phyloP scores from a whole-genome alignment of 1,140 invertebrate species.

The Meloidogyne exigua region DNA sequence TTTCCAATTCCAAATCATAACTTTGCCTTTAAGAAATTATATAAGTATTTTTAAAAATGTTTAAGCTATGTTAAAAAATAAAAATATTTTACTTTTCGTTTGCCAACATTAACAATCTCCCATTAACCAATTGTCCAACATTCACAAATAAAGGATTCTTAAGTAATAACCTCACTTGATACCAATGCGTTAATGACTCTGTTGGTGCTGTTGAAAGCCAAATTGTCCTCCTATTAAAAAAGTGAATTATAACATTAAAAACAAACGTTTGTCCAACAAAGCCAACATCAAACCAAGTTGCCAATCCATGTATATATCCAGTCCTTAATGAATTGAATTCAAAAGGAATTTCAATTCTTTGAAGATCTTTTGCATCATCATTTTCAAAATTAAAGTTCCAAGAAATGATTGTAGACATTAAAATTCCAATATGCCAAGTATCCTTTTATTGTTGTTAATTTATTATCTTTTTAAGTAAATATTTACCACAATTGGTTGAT shows the following conservation, averaged over 20 bases:
- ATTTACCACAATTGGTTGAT: conserved; percentile 80
- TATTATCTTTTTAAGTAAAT: conserved; percentile 4
- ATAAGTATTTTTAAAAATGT: too few relatives aligned
- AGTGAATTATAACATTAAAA: conserved; percentile 12
- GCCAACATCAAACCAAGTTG: conserved; percentile 99
- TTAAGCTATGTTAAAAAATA: conserved; percentile 26
- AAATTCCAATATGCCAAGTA: conserved; percentile 96
- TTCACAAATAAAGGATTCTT: conserved; percentile 90
- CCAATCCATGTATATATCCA: conserved; percentile 91
- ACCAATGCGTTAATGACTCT: conserved; percentile 98
- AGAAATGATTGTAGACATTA: conserved; percentile 87
- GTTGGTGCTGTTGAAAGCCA: conserved; percentile 98
- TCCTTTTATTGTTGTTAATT: conserved; percentile 73
- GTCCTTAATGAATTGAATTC: conserved; percentile 88
- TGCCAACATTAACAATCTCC: conserved; percentile 81
- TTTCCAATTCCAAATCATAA: conserved; percentile 34
- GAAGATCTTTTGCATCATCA: conserved; percentile 88
- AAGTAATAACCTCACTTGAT: conserved; percentile 93
- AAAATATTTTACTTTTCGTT: conserved; percentile 74
- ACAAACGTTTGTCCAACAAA: conserved; percentile 75
- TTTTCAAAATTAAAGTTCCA: conserved; percentile 92
- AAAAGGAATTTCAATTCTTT: conserved; percentile 90
- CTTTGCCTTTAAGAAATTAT: conserved; percentile 41
- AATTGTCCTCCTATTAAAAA: conserved; percentile 72
- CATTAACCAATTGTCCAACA: conserved; percentile 84